phyloP scores from a whole-genome alignment of 2,113 vertebrate species.

The Phylloscopus trochilus region DNA sequence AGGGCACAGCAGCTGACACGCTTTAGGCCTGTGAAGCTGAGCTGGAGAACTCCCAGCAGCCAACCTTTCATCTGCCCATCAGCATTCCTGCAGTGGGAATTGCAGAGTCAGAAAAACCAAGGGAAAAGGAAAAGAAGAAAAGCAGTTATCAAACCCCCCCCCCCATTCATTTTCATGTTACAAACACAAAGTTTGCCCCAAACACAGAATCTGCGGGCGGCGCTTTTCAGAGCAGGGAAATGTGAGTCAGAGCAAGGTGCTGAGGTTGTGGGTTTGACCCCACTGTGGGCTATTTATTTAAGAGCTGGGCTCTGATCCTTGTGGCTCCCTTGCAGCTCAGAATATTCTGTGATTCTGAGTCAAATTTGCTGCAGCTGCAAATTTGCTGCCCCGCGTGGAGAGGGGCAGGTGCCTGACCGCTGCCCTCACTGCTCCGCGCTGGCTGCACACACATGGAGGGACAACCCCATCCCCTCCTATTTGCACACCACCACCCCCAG shows the following conservation, averaged over 20 bases:
- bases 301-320: not conserved
- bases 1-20: not conserved
- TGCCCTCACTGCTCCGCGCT: no score
- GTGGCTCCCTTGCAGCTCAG: not conserved
- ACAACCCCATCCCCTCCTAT: not conserved
- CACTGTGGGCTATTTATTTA: not conserved
- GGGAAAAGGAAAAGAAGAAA: not conserved
- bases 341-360: not conserved
- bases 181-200: not conserved
- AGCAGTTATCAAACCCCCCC: not conserved
- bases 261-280: not conserved
- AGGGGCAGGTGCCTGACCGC: accelerated
- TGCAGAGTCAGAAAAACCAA: not conserved
- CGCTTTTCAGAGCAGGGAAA: not conserved
- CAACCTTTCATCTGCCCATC: not conserved
- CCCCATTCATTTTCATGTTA: not conserved
- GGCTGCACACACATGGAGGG: accelerated
- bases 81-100: not conserved
- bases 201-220: not conserved
- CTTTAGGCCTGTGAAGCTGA: not conserved
- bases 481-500: not conserved
- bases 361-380: not conserved
- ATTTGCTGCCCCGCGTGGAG: accelerated
- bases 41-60: conserved; percentile 11
- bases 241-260: not conserved